These are phyloP conservation scores for Corvus moneduloides DNA, from an alignment of 2,113 vertebrate species.

Conservation along the genomic window DNA sequence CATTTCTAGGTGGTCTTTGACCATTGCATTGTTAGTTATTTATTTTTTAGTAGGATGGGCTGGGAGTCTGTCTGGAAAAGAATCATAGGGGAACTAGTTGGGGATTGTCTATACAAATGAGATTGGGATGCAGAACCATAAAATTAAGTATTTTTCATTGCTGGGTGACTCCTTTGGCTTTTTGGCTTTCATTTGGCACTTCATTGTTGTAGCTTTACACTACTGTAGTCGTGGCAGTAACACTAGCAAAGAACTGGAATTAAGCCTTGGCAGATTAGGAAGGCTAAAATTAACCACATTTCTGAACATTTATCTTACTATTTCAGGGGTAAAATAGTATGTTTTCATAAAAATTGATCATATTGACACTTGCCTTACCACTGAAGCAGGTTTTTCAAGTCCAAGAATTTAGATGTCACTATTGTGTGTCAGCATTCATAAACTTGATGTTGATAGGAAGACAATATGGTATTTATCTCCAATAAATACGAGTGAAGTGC, in stretches of 20 bases:
- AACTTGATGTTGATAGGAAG: conserved; percentile 23
- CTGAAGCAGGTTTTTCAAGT: conserved; percentile 38
- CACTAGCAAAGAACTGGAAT: neutral
- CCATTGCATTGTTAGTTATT: neutral
- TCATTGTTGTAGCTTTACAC: neutral
- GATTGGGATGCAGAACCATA: neutral
- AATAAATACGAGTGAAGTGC: conserved; percentile 1
- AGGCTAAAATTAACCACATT: conserved; percentile 3
- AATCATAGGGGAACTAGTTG: neutral
- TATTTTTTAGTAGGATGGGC: neutral
- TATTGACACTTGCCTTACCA: conserved; percentile 1
- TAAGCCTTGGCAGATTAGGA: neutral
- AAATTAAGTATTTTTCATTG: neutral
- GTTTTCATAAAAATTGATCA: conserved; percentile 53
- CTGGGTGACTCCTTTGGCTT: neutral
- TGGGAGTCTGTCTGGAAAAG: neutral
- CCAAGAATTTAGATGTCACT: conserved; percentile 38
- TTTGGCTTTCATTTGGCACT: neutral
- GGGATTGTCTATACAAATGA: neutral
- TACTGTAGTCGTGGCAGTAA: neutral
- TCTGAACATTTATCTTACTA: neutral
- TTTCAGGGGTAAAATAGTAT: conserved; percentile 1
- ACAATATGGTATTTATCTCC: conserved; percentile 21
- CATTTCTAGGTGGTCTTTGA: neutral
- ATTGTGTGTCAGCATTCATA: conserved; percentile 42